These are phyloP conservation scores for Phaetusa simplex DNA, from an alignment of 2,113 vertebrate genomes.

Conservation along the genomic window DNA sequence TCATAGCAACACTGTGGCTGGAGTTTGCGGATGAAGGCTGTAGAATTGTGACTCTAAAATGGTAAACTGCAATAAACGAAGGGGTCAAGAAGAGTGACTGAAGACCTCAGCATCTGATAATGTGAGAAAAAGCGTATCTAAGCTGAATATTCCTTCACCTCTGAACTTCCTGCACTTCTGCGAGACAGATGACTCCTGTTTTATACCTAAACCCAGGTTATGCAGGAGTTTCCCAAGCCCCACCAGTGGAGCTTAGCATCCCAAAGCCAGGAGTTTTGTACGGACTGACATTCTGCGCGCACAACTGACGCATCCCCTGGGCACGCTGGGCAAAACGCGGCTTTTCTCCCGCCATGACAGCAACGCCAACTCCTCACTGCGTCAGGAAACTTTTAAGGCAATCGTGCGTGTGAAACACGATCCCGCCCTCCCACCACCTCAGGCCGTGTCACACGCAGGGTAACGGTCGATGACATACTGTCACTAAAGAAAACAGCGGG, in stretches of 20 bases:
- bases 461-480: fast-evolving
- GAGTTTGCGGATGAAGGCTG: fast-evolving
- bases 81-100: not conserved
- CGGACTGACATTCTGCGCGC: no score
- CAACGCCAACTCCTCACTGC: not conserved
- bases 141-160: not conserved
- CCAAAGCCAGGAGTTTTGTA: not conserved
- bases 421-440: not conserved
- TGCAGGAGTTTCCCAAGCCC: not conserved
- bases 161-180: not conserved
- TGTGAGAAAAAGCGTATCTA: not conserved
- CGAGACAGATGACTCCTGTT: not conserved
- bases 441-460: not conserved
- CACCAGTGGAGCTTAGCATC: not conserved
- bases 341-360: not conserved
- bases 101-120: not conserved
- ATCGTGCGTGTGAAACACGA: not conserved
- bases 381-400: not conserved
- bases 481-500: not conserved
- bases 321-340: not conserved
- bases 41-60: no score
- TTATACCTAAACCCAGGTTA: not conserved
- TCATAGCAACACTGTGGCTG: fast-evolving
- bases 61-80: fast-evolving
- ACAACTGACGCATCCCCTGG: no score